Evolutionary conservation across 1,140 invertebrate genomes (phyloP).

Genomic region (Cydia pomonella): DNA sequence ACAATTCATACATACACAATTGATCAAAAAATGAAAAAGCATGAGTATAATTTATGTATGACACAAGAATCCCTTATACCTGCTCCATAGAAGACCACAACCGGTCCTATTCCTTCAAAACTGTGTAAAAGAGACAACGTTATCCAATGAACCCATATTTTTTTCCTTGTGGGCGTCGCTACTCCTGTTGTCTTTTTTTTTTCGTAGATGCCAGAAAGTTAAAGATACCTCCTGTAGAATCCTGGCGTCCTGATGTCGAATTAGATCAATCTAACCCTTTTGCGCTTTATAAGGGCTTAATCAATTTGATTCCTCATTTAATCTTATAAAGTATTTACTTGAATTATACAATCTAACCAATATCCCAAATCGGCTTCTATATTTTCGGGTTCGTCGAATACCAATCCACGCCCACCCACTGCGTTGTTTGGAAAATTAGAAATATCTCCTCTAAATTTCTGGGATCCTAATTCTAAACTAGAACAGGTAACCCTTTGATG

Average conservation of each 20-base stretch:
- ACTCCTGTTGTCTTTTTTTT: neutral
- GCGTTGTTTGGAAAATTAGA: neutral
- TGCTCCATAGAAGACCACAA: neutral
- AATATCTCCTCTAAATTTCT: neutral
- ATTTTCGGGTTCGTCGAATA: neutral
- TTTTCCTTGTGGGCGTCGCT: conserved; percentile 24
- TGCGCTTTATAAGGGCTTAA: conserved; percentile 3
- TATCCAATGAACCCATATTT: conserved; percentile 16
- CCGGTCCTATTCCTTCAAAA: neutral
- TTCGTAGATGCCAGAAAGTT: neutral
- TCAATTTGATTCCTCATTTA: conserved; percentile 2
- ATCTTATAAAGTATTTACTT: neutral
- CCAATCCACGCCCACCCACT: neutral
- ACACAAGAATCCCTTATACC: neutral
- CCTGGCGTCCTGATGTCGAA: neutral
- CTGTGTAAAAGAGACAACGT: conserved; percentile 14
- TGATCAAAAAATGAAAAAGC: too few relatives aligned
- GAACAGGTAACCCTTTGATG: conserved; percentile 24
- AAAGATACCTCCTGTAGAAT: neutral
- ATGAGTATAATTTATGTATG: too few relatives aligned
- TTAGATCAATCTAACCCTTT: conserved; percentile 22
- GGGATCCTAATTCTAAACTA: conserved; percentile 29
- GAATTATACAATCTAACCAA: neutral
- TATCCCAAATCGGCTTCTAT: neutral
- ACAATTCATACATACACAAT: too few relatives aligned